phyloP scores from a whole-genome alignment of 92 coral and sea anemone species.

The Virgularia gustaviana region DNA sequence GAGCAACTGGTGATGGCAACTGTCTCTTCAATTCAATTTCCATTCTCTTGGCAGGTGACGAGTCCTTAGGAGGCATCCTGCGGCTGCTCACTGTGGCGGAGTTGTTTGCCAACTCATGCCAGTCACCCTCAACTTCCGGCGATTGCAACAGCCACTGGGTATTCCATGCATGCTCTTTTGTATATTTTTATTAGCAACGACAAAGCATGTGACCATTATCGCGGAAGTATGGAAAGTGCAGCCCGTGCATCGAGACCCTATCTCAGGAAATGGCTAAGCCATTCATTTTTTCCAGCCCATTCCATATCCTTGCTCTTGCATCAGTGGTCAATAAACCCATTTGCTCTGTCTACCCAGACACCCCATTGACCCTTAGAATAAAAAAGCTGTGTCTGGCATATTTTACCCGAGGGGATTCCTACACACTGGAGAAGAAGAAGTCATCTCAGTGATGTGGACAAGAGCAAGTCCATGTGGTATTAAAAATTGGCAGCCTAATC shows the following conservation, averaged over 20 bases:
- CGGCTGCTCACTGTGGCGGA: conserved; percentile 29
- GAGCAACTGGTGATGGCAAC: conserved; percentile 36
- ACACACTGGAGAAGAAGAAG: not conserved
- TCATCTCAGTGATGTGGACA: conserved; percentile 33
- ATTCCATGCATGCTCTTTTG: not conserved
- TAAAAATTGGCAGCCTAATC: conserved; percentile 34
- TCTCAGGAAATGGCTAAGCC: conserved; percentile 25
- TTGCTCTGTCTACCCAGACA: conserved; percentile 41
- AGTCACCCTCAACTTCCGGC: conserved; percentile 18
- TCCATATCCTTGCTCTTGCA: conserved; percentile 41
- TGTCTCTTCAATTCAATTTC: conserved; percentile 46
- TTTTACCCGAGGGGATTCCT: conserved; percentile 11
- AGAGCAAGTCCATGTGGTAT: not conserved
- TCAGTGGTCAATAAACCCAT: conserved; percentile 42
- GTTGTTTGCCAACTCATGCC: conserved; percentile 8
- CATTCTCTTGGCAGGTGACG: conserved; percentile 27
- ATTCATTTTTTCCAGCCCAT: conserved; percentile 26
- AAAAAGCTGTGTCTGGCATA: conserved; percentile 11
- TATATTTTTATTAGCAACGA: conserved; percentile 7
- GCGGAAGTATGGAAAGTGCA: conserved; percentile 9
- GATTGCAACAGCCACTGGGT: not conserved
- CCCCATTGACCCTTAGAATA: not conserved
- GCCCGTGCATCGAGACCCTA: conserved; percentile 21
- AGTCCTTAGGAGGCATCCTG: conserved; percentile 17
- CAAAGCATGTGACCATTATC: not conserved